A percentile compares a stretch with the other conserved stretches of the same genome.
These are phyloP conservation scores for Agriopis aurantiaria DNA, from an alignment of 2,888 invertebrate genomes.

Conservation along the genomic window DNA sequence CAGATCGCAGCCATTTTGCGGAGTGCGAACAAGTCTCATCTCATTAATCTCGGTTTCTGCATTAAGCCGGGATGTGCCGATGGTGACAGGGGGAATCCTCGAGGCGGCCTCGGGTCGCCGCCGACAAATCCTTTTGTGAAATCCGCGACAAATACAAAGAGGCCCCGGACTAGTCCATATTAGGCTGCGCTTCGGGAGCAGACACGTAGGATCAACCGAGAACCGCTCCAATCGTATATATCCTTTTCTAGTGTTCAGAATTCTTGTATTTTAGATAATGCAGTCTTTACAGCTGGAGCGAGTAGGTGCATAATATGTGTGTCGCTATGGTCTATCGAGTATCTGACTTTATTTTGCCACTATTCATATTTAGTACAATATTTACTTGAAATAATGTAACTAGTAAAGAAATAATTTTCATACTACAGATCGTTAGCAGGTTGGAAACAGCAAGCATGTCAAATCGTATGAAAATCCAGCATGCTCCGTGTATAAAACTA, in stretches of 20 bases:
- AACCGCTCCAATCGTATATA: constrained; percentile 26
- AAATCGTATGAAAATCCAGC: too few species aligned
- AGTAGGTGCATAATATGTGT: not conserved
- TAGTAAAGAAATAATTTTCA: not conserved
- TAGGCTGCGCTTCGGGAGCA: constrained; percentile 36
- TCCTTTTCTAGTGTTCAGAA: constrained; percentile 9
- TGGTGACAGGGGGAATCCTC: constrained; percentile 79
- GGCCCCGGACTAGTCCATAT: constrained; percentile 50
- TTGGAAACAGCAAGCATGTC: too few species aligned
- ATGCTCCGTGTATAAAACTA: too few species aligned
- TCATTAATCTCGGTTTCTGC: constrained; percentile 82
- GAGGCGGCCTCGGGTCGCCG: constrained; percentile 64
- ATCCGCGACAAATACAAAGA: constrained; percentile 74
- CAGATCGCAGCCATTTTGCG: constrained; percentile 50
- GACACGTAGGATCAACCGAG: constrained; percentile 32
- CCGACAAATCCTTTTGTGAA: constrained; percentile 77
- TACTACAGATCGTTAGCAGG: too few species aligned
- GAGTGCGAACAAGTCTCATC: constrained; percentile 65
- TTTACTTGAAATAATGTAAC: not conserved
- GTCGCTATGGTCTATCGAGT: not conserved
- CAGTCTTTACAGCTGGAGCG: not conserved
- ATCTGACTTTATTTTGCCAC: too few species aligned
- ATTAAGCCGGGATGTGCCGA: constrained; percentile 81
- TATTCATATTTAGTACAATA: too few species aligned
- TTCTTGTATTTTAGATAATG: constrained; percentile 3